A percentile compares a stretch with the other conserved stretches of the same genome.
phyloP scores from a whole-genome alignment of 2,797 vertebrate genomes.

The Muscicapa comitata region DNA sequence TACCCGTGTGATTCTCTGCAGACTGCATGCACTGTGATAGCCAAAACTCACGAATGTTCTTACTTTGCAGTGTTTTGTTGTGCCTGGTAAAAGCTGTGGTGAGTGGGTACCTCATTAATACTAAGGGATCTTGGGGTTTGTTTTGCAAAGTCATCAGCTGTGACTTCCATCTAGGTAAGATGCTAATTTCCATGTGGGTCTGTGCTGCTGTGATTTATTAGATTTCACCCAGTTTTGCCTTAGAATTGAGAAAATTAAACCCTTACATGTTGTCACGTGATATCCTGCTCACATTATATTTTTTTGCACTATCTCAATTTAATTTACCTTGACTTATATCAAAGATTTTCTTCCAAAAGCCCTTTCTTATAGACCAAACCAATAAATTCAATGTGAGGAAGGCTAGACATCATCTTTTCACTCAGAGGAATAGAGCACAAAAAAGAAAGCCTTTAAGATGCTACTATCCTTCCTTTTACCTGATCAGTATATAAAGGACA shows the following conservation, averaged over 20 bases:
- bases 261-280: background rate
- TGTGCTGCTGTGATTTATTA: background rate
- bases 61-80: background rate
- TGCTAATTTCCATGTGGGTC: background rate
- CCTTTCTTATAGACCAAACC: background rate
- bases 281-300: background rate
- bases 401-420: background rate
- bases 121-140: background rate
- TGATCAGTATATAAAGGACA: background rate
- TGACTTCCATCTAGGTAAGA: background rate
- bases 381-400: background rate
- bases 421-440: background rate
- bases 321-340: background rate
- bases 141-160: background rate
- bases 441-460: background rate
- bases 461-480: background rate
- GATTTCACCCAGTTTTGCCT: background rate
- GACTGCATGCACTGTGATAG: background rate
- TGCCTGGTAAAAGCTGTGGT: background rate
- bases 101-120: background rate
- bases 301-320: slow-evolving; percentile 2
- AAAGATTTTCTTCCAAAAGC: slow-evolving; percentile 8
- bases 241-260: slow-evolving; percentile 3
- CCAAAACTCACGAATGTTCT: slow-evolving; percentile 22
- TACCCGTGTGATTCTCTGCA: background rate